phyloP scores from a whole-genome alignment of 2,888 invertebrate genomes.

The Diadegma fenestrale region DNA sequence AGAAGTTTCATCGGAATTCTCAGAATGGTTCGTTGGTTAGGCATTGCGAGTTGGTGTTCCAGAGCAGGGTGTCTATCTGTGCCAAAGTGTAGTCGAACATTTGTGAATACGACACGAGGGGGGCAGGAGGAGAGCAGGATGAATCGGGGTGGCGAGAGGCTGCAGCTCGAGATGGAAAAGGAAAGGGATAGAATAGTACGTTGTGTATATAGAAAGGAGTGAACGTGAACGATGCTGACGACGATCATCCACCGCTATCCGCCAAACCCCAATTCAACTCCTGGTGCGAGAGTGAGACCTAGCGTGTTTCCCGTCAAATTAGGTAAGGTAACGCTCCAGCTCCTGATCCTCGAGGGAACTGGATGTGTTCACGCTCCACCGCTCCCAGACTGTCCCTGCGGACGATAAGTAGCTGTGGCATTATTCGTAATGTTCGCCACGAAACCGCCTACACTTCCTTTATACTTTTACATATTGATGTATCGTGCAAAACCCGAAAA shows the following conservation, averaged over 20 bases:
- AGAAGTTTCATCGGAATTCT: constrained; percentile 68
- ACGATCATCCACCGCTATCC: constrained; percentile 45
- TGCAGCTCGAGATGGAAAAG: constrained; percentile 6
- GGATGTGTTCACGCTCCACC: constrained; percentile 43
- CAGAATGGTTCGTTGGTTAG: constrained; percentile 61
- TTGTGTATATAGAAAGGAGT: constrained; percentile 17
- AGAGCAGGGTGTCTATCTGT: constrained; percentile 38
- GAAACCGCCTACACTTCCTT: constrained; percentile 4
- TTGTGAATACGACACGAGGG: constrained; percentile 47
- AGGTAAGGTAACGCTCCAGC: constrained; percentile 61
- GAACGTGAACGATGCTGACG: constrained; percentile 45
- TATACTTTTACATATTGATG: background rate
- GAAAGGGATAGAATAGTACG: constrained; percentile 9
- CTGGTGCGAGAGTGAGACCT: constrained; percentile 59
- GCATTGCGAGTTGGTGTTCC: constrained; percentile 18
- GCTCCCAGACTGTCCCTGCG: constrained; percentile 45
- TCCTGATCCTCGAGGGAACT: constrained; percentile 60
- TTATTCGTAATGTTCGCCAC: background rate
- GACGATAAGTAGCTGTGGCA: constrained; percentile 53
- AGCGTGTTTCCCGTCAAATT: constrained; percentile 72
- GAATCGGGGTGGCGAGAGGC: background rate
- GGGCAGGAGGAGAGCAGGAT: constrained; percentile 5
- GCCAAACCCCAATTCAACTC: constrained; percentile 59
- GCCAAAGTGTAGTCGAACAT: constrained; percentile 56
- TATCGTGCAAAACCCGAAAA: background rate